Percentiles rank a stretch among this genome's conserved stretches.
Conservation (phyloP, 2,113 vertebrate species). For the Serilophus lunatus region DNA sequence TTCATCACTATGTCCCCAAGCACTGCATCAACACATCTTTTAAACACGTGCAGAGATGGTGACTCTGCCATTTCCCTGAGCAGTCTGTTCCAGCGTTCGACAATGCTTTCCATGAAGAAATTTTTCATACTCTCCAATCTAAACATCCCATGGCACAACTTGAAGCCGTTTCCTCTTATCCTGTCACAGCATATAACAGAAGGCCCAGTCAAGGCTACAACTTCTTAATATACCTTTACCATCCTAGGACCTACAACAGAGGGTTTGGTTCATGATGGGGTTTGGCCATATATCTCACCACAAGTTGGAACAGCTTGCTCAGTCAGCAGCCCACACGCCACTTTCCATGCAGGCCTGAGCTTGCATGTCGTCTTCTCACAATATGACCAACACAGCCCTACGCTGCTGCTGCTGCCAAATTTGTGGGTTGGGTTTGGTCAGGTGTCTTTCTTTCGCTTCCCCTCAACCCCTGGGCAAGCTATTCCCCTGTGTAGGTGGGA, state of each 20-base stretch:
- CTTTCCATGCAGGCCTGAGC: background rate
- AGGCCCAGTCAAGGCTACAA: background rate
- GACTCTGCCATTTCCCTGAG: background rate
- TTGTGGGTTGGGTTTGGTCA: background rate
- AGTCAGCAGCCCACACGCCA: accelerated
- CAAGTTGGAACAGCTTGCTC: background rate
- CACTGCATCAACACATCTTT: background rate
- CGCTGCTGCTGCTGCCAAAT: background rate
- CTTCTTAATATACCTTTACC: background rate
- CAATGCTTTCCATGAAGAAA: background rate
- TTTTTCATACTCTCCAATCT: background rate
- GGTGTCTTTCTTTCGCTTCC: background rate
- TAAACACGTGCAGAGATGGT: background rate
- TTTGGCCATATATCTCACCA: background rate
- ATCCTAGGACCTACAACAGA: background rate
- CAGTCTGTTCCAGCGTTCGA: background rate
- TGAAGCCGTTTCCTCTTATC: background rate
- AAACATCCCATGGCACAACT: background rate
- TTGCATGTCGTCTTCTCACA: accelerated
- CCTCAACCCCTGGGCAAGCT: background rate
- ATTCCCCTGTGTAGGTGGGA: background rate
- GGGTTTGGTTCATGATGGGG: background rate
- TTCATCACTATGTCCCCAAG: background rate
- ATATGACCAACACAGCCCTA: background rate
- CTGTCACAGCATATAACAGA: background rate